These are phyloP conservation scores for Psittacula echo DNA, from an alignment of 2,797 vertebrate genomes.

Conservation along the genomic window DNA sequence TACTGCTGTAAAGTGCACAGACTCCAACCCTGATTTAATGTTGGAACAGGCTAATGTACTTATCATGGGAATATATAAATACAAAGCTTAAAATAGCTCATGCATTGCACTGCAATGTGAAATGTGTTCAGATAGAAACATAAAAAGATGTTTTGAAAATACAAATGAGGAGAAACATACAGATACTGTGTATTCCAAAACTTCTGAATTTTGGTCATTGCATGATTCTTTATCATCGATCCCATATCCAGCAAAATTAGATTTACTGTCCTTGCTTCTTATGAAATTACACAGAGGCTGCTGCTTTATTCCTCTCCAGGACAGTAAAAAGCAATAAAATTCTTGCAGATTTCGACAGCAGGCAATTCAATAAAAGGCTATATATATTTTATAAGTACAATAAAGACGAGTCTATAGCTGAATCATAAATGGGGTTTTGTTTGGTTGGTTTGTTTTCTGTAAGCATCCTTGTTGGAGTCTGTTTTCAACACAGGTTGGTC, in stretches of 20 bases:
- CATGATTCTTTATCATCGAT: constrained; percentile 76
- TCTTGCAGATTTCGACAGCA: constrained; percentile 85
- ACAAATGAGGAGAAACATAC: not conserved
- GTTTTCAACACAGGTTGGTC: constrained; percentile 28
- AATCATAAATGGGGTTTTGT: constrained; percentile 59
- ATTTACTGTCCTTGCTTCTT: constrained; percentile 84
- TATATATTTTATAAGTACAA: constrained; percentile 90
- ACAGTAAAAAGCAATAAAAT: constrained; percentile 88
- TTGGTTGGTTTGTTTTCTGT: constrained; percentile 33
- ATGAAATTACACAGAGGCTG: constrained; percentile 84
- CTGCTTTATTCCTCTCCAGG: constrained; percentile 81
- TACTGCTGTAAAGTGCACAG: not conserved
- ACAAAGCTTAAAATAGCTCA: not conserved
- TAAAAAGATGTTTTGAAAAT: not conserved
- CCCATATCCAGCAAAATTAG: constrained; percentile 82
- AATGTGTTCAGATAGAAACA: not conserved
- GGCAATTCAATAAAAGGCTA: constrained; percentile 86
- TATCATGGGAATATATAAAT: not conserved
- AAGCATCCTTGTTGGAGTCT: constrained; percentile 9
- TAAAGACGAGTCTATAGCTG: constrained; percentile 78
- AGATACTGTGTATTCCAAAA: not conserved
- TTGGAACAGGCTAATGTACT: not conserved
- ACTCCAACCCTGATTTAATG: not conserved
- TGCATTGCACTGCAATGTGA: not conserved
- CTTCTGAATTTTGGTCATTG: constrained; percentile 65